A percentile compares a stretch with the other conserved stretches of the same genome.
Conservation (phyloP, 2,797 vertebrate genomes). For the Hirundo rustica region DNA sequence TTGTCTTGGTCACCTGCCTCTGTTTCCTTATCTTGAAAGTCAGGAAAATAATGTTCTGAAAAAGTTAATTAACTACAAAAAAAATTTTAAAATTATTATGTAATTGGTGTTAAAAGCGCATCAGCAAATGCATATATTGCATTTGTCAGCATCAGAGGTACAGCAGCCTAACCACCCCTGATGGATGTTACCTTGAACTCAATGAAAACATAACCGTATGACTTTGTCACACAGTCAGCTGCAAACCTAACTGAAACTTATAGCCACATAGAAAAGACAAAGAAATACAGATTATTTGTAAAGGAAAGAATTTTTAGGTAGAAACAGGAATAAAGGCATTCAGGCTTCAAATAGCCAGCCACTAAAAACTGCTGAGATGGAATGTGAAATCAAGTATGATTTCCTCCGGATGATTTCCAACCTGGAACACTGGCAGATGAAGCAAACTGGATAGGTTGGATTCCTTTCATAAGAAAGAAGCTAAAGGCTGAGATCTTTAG, state of each 20-base stretch:
- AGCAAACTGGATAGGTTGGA: not conserved
- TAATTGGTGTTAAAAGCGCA: not conserved
- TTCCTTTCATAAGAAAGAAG: not conserved
- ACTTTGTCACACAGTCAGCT: not conserved
- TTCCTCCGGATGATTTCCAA: too few relatives aligned
- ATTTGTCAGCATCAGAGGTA: not conserved
- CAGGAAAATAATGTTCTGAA: not conserved
- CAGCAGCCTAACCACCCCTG: not conserved
- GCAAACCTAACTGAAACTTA: not conserved
- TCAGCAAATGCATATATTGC: not conserved
- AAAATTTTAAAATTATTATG: rapidly evolving
- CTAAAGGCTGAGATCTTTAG: not conserved
- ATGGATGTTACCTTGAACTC: not conserved
- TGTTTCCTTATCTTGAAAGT: not conserved
- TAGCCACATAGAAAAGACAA: not conserved
- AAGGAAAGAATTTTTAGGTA: not conserved
- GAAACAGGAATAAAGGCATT: not conserved
- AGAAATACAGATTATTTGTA: not conserved
- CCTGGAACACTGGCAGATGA: not conserved
- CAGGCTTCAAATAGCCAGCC: not conserved
- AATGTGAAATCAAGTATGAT: not conserved
- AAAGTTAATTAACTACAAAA: not conserved
- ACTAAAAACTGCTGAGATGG: not conserved
- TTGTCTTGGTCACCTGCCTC: not conserved
- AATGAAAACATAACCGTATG: not conserved